Conservation (phyloP, 2,113 vertebrate species). For the Bucco capensis region DNA sequence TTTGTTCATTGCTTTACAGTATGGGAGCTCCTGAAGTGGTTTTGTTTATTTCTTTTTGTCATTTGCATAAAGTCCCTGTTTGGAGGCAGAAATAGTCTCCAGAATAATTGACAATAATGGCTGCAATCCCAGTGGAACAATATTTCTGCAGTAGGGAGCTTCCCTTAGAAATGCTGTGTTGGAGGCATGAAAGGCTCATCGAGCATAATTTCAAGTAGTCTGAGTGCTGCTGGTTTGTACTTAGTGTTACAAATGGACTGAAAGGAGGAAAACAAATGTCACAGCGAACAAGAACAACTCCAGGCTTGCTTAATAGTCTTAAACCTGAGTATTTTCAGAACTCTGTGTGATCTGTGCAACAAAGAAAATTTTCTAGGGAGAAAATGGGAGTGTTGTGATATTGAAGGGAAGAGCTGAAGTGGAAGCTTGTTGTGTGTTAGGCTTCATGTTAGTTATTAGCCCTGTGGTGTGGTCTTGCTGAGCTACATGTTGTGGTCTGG, state of each 20-base stretch:
- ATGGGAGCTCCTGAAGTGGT: neutral
- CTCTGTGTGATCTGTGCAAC: neutral
- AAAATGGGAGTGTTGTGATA: neutral
- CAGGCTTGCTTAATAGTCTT: neutral
- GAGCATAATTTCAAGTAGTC: neutral
- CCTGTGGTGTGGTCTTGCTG: neutral
- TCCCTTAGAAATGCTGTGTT: neutral
- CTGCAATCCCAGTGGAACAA: neutral
- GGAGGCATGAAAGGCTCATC: neutral
- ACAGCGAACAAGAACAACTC: neutral
- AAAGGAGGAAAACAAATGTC: neutral
- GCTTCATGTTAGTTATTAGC: neutral
- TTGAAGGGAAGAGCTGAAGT: neutral
- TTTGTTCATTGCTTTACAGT: neutral
- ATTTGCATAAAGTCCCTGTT: constrained; percentile 7
- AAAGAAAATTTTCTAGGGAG: neutral
- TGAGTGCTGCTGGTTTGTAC: neutral
- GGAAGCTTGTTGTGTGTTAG: neutral
- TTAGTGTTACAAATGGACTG: neutral
- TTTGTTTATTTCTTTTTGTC: constrained; percentile 12
- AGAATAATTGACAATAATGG: constrained; percentile 8
- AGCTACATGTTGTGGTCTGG: neutral
- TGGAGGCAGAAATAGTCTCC: neutral
- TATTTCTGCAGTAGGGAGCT: neutral
- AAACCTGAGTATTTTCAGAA: neutral